Percentiles rank a stretch among this genome's conserved stretches.
phyloP scores from a whole-genome alignment of 2,113 vertebrate species.

The Brachypodius melanocephalos region DNA sequence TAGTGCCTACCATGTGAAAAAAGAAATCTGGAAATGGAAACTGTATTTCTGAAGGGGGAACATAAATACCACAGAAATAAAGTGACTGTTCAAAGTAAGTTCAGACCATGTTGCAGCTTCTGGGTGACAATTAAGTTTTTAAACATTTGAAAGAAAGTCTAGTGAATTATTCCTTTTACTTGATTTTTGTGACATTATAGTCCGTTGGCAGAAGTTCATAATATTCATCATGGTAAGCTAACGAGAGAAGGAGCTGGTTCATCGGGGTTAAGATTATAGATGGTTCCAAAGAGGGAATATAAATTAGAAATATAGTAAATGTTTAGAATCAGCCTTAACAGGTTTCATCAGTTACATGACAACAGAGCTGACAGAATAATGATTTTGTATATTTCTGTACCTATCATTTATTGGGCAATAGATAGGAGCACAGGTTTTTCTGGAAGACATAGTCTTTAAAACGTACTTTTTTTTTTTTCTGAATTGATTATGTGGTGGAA shows the following conservation, averaged over 20 bases:
- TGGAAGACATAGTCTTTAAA: background rate
- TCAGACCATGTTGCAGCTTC: background rate
- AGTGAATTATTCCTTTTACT: background rate
- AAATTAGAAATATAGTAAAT: background rate
- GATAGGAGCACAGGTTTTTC: background rate
- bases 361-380: background rate
- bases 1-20: background rate
- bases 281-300: background rate
- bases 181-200: background rate
- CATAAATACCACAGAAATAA: background rate
- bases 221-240: background rate
- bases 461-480: background rate
- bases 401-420: background rate
- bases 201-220: background rate
- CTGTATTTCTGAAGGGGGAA: background rate
- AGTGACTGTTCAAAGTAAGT: background rate
- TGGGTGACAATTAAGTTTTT: background rate
- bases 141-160: background rate
- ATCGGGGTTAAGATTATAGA: background rate
- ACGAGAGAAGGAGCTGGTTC: background rate
- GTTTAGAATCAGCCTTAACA: background rate
- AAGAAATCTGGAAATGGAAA: background rate
- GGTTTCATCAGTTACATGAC: background rate
- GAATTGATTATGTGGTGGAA: background rate
- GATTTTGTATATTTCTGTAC: background rate